Evolutionary conservation across 2,888 invertebrate species (phyloP), one percentile per base, ranked within the genome.

Genomic region (Caenorhabditis uteleia): DNA sequence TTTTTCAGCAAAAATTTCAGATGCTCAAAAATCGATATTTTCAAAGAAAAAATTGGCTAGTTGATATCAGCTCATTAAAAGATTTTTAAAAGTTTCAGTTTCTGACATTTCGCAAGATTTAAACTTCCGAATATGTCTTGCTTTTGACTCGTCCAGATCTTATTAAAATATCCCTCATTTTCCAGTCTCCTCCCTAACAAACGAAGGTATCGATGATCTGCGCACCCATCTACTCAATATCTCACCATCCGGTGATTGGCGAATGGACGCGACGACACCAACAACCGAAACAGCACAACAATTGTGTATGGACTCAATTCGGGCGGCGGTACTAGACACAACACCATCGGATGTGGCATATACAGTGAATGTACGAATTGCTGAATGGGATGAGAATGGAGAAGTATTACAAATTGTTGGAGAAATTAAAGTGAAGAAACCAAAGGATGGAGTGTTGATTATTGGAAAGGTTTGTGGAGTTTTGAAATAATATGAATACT

Each of bases 241-340:
- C 6, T 66, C 77, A 1, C 65, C 68, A n/a, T 40, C 60, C 7
- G 51, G 67, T 25, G 62, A 71, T 18, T 80, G 78, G 78, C 48
- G 20, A 31, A 56, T 56, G 62, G 18, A 48, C 5, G 40, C 53
- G 6, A 44, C 50, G 29, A 51, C 44, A 38, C 62, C 62, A 21
- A 62, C 62, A 6, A 33, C 33, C 3, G 56, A 62, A 72, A 45
- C 61, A 2, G 74, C 77, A 14, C 74, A 77, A 53, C 50, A 58
- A 45, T 62, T 79, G n/a, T 68, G 72, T 46, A 56, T 88, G 47
- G 88, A 89, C 73, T 89, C 90, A 54, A 90, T 95, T 0, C 87
- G 90, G 77, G 91, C 93, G 1, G 90, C 90, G 74, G 87, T 95
- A 36, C 84, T 97, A 59, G 91, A 97, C 82, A 88, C 89, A 80